phyloP scores from a whole-genome alignment of 2,888 invertebrate genomes.

The Cantharis flavilabris region DNA sequence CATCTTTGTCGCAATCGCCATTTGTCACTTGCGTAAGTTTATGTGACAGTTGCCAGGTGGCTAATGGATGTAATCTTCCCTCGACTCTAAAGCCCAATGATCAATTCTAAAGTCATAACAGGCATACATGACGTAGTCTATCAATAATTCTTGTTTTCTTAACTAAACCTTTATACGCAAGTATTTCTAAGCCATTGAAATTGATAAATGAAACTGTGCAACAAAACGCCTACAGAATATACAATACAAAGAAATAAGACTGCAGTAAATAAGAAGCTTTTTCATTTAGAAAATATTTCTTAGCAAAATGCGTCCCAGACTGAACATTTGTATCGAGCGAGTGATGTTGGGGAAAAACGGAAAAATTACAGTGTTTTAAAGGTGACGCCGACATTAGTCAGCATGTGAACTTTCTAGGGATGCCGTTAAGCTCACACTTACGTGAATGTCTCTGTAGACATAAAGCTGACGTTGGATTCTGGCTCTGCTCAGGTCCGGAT shows the following conservation, averaged over 20 bases:
- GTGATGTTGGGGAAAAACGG: constrained; percentile 33
- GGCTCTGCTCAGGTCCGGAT: constrained; percentile 16
- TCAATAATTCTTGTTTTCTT: constrained; percentile 20
- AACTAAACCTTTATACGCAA: neutral
- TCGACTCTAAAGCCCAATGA: constrained; percentile 37
- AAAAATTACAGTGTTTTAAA: constrained; percentile 40
- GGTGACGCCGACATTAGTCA: constrained; percentile 40
- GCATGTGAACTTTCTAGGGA: constrained; percentile 31
- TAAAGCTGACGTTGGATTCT: constrained; percentile 28
- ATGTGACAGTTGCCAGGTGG: constrained; percentile 44
- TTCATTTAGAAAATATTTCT: constrained; percentile 36
- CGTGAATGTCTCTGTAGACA: constrained; percentile 31
- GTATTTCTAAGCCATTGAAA: neutral
- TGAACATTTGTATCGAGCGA: constrained; percentile 35
- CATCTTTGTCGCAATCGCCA: constrained; percentile 39
- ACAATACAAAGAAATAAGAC: constrained; percentile 24
- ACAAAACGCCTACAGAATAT: constrained; percentile 11
- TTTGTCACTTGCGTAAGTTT: constrained; percentile 43
- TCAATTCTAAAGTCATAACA: constrained; percentile 34
- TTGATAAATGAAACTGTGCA: constrained; percentile 26
- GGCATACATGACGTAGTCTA: constrained; percentile 19
- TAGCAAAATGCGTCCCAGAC: constrained; percentile 28
- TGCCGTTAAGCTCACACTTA: constrained; percentile 30
- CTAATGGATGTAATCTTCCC: constrained; percentile 45
- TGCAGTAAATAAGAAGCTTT: constrained; percentile 34